Evolutionary conservation across 2,888 invertebrate species (phyloP), one percentile per base, ranked within the genome.

Genomic region (Thelaira solivaga): DNA sequence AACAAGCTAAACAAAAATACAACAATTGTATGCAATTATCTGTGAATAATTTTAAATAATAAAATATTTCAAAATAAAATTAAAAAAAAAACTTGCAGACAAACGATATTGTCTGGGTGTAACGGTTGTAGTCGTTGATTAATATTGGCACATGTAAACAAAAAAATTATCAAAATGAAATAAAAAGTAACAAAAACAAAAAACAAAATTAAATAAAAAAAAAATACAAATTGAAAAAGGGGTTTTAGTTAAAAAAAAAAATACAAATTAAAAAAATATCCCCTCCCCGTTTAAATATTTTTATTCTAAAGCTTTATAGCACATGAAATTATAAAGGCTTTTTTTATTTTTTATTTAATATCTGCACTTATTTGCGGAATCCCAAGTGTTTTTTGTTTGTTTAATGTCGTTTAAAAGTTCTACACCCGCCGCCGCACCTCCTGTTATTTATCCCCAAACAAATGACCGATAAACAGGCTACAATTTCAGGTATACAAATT

Each of bases 401-500:
- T 77, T 61, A 67, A 72, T 72, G 76, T 43, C 49, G 31, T 29
- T 68, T 5, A 34, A 71, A 65, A 65, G 45, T 41, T 68, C 51
- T 36, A n/a, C n/a, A n/a, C n/a, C n/a, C n/a, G 29, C 10, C 57
- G 62, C 41, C 55, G 55, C 67, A 67, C 55, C 43, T 49, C 62
- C 41, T 31, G 55, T 43, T 68, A 51, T 24, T 29, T 72, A 51
- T 34, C 57, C 47, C 6, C 18, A 43, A 47, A 72, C 72, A 24
- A 72, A 77, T 77, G 77, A 77, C 43, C 72, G 72, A 62, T 64
- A 77, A 26, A 72, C 26, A 55, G 34, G 1, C 16, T 55, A n/a
- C 26, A 55, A 41, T 31, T 47, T 20, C 68, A 77, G 77, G 77
- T 39, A 39, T 39, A n/a, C n/a, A n/a, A n/a, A n/a, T n/a, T n/a